Base-by-base conservation (phyloP, 1,140 invertebrate species). In the Hylyphantes graminicola region DNA sequence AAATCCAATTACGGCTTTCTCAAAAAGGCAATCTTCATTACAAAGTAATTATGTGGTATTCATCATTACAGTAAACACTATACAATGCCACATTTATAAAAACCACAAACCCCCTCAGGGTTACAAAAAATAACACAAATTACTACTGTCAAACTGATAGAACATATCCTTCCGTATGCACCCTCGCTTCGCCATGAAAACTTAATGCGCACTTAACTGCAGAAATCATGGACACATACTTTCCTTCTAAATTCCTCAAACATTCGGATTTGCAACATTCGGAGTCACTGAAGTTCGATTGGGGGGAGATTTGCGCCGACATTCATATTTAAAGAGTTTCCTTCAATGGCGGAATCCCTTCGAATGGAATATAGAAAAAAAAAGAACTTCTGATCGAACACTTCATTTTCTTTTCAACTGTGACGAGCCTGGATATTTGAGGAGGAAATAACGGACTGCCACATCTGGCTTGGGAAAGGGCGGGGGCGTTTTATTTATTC, bases 341-440 rank as follows among this genome's bases (percentile, higher is more conserved):
- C 50, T 35, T 53, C 13, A 9, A 54, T 48, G 9, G n/a, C 54
- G 17, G n/a, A 15, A 51, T 51, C 35, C 51, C 12, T 74, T 55
- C 5, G 19, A 59, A 55, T 17, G 50, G 21, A 10, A 50, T 17
- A 19, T 11, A 70, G 50, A 19, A 63, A 76, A 63, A 75, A 64
- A 67, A 78, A 65, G 67, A 74, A 55, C 19, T 7, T 55, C 35
- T 35, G 35, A 35, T 35, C 63, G 55, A 78, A 55, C 76, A 54
- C 55, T 78, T 78, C 76, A 78, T 78, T 78, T 78, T 67, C 76
- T 65, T 78, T 78, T 67, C 64, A 78, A 51, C 61, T 78, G 63
- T 65, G 55, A 67, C 51, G 19, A 53, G 35, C 35, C 35, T 53
- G 13, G 51, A 54, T 55, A 67, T 65, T 59, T 10, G 21, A 50